Conservation (phyloP, 2,113 vertebrate species). For the Neodon shergylaensis region DNA sequence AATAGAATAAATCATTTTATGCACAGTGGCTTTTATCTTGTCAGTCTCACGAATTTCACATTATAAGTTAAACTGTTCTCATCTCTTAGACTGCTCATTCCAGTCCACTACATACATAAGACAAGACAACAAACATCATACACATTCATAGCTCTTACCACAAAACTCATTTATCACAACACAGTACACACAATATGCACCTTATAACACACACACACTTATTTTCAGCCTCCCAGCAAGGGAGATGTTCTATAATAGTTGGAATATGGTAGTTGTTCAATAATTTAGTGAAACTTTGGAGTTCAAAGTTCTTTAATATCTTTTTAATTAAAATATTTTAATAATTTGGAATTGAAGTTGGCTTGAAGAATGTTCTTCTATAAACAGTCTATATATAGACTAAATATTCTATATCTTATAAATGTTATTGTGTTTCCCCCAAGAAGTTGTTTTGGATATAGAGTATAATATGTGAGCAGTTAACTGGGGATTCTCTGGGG, state of each 20-base stretch:
- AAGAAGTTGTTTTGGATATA: neutral
- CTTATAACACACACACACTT: neutral
- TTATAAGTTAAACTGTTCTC: neutral
- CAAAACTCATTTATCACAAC: neutral
- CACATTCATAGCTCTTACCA: neutral
- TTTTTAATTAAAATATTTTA: slow-evolving; percentile 29
- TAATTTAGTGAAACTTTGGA: neutral
- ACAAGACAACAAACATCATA: neutral
- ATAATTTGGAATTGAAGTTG: slow-evolving; percentile 10
- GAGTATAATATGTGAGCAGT: neutral
- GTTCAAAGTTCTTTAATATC: slow-evolving; percentile 11
- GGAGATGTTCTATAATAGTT: neutral
- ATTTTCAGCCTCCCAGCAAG: neutral
- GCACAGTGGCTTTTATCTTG: neutral
- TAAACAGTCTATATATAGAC: neutral
- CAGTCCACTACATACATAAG: neutral
- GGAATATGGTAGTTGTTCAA: neutral
- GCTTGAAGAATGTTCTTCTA: neutral
- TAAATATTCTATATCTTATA: neutral
- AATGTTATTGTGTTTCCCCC: neutral
- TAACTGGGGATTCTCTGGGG: neutral
- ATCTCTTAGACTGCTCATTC: neutral
- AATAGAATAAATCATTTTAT: neutral
- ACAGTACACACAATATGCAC: neutral
- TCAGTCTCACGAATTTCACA: neutral